Evolutionary conservation across 2,797 vertebrate species (phyloP).

Genomic region (Sebastes steindachneri): DNA sequence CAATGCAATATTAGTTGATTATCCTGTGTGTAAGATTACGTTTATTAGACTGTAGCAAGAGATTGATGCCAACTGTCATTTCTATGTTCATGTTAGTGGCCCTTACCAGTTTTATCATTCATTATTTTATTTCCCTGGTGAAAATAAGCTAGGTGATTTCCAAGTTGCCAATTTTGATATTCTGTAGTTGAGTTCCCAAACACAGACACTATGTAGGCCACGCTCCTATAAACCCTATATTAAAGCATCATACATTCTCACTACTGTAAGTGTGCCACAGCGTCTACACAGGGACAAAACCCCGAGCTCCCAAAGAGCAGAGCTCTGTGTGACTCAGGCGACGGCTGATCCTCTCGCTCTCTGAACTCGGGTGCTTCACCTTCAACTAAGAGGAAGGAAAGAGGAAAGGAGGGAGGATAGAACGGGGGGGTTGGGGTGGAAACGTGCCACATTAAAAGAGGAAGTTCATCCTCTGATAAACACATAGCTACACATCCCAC

Average conservation of each 20-base stretch:
- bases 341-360: conserved; percentile 62
- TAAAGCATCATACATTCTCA: conserved; percentile 23
- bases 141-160: background rate
- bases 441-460: conserved; percentile 71
- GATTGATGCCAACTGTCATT: background rate
- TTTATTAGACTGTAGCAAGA: background rate
- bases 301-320: conserved; percentile 58
- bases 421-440: background rate
- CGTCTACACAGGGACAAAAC: conserved; percentile 53
- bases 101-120: background rate
- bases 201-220: conserved; percentile 57
- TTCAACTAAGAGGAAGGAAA: conserved; percentile 61
- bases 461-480: conserved; percentile 85
- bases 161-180: background rate
- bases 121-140: background rate
- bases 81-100: background rate
- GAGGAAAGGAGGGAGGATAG: conserved; percentile 41
- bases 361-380: conserved; percentile 77
- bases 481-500: conserved; percentile 86
- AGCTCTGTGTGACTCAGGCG: conserved; percentile 42
- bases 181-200: conserved; percentile 7
- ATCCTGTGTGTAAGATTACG: background rate
- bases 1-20: background rate
- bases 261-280: conserved; percentile 60
- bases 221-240: conserved; percentile 37